These are phyloP conservation scores for Peromyscus nudipes DNA, from an alignment of 2,797 vertebrate genomes.

Conservation along the genomic window DNA sequence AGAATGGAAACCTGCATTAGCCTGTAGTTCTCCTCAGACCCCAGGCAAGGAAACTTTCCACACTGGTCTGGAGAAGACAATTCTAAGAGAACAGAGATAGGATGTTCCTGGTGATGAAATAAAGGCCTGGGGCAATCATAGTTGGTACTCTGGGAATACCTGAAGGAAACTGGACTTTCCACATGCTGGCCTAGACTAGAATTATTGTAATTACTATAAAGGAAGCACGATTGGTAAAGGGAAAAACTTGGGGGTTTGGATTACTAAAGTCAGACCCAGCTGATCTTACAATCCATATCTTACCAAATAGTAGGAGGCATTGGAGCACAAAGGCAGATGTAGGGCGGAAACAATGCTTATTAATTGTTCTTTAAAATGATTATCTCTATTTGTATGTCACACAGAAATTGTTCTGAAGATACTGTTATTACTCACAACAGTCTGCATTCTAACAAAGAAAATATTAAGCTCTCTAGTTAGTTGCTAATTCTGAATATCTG, in stretches of 20 bases:
- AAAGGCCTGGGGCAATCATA: neutral
- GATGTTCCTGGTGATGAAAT: neutral
- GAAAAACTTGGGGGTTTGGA: neutral
- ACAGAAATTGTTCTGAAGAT: neutral
- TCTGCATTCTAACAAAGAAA: neutral
- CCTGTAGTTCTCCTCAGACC: neutral
- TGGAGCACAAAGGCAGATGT: neutral
- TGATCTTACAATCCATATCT: neutral
- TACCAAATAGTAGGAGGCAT: neutral
- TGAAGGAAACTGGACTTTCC: neutral
- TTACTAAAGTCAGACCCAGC: neutral
- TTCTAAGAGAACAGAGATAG: neutral
- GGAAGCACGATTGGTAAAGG: neutral
- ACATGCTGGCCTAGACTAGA: neutral
- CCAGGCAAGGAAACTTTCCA: neutral
- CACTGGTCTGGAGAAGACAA: neutral
- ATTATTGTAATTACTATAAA: constrained; percentile 30
- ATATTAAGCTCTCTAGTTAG: neutral
- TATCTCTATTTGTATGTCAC: neutral
- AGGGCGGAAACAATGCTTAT: neutral
- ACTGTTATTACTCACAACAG: neutral
- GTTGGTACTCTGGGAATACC: neutral
- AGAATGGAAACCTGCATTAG: neutral
- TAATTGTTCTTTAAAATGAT: neutral
- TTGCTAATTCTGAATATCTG: constrained; percentile 32